Evolutionary conservation across 1,140 invertebrate species (phyloP).

Genomic region (Zaprionus inermis): DNA sequence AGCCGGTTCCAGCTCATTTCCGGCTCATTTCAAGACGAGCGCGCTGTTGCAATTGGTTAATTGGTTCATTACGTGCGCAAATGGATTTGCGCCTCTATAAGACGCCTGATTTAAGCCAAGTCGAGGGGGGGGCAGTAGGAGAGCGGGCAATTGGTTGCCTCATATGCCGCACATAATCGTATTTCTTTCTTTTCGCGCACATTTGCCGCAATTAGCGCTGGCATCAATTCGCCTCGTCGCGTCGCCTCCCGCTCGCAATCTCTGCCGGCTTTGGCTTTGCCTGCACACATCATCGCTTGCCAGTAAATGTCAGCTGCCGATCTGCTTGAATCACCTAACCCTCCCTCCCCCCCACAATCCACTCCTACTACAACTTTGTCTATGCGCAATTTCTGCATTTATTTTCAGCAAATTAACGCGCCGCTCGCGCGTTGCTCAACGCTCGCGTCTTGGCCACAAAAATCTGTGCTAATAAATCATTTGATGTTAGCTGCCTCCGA

Average conservation of each 20-base stretch:
- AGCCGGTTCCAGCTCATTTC: slow-evolving; percentile 22
- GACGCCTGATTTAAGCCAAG: slow-evolving; percentile 58
- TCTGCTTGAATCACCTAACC: slow-evolving; percentile 21
- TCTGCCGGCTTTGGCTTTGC: slow-evolving; percentile 31
- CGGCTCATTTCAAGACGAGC: background rate
- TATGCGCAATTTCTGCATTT: slow-evolving; percentile 63
- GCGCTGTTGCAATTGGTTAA: slow-evolving; percentile 61
- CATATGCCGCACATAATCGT: slow-evolving; percentile 29
- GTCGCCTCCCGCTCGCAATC: slow-evolving; percentile 20
- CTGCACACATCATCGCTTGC: slow-evolving; percentile 70
- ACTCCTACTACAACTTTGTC: slow-evolving; percentile 36
- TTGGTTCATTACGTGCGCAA: slow-evolving; percentile 80
- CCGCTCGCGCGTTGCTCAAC: slow-evolving; percentile 19
- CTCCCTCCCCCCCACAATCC: background rate
- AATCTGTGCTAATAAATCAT: slow-evolving; percentile 79
- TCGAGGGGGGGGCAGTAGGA: background rate
- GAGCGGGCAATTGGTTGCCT: background rate
- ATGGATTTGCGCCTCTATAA: slow-evolving; percentile 81
- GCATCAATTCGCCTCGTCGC: slow-evolving; percentile 65
- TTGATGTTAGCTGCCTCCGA: slow-evolving; percentile 59
- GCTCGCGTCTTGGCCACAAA: slow-evolving; percentile 32
- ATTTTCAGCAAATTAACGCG: slow-evolving; percentile 80
- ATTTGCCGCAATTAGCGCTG: slow-evolving; percentile 71
- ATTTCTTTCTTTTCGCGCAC: slow-evolving; percentile 36
- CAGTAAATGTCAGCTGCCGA: slow-evolving; percentile 79